Base-by-base conservation (phyloP, 2,113 vertebrate genomes). In the Ammodramus savannarum region DNA sequence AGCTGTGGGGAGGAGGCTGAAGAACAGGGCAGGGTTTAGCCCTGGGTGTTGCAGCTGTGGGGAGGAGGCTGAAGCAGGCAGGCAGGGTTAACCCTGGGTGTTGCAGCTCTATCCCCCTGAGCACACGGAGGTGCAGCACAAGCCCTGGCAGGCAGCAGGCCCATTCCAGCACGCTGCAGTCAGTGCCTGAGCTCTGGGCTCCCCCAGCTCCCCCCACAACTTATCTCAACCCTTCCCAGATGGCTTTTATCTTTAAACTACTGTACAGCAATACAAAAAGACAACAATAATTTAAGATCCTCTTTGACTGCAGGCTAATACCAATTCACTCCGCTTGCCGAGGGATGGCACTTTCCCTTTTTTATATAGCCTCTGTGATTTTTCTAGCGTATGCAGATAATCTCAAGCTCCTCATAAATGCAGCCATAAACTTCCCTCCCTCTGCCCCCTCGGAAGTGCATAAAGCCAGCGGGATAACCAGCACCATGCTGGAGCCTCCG, bases 171-270 rank as follows among this genome's bases (percentile, higher is more conserved):
- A 34, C 0, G 1, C 29, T 65, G 62, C 84, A 87, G 23, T 15
- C 75, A 22, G 48, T 4, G 62, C 23, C 69, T 67, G 26, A 27
- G 85, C 90, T 57, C 38, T 38, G 26, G 21, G 85, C 90, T 57
- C 39, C n/a, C n/a, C n/a, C n/a, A n/a, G 31, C 92, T 85, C 66
- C 87, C 87, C 77, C 71, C 74, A n/a, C 77, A 71, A 81, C 94
- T 91, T 80, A 95, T 81, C 96, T 81, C 52, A 74, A 74, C 91
- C 67, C 93, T 83, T 93, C 93, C 92, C 93, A 94, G 91, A 80
- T 93, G 91, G 94, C 87, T 96, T 95, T 95, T 95, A 90, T 87
- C 96, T 96, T 74, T 93, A 82, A 83, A 95, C 87, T 88, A 61
- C 94, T 78, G 77, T 73, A 81, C 73, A 87, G 93, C 74, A 85